Conservation (phyloP, 1,140 invertebrate genomes). For the Battus philenor region DNA sequence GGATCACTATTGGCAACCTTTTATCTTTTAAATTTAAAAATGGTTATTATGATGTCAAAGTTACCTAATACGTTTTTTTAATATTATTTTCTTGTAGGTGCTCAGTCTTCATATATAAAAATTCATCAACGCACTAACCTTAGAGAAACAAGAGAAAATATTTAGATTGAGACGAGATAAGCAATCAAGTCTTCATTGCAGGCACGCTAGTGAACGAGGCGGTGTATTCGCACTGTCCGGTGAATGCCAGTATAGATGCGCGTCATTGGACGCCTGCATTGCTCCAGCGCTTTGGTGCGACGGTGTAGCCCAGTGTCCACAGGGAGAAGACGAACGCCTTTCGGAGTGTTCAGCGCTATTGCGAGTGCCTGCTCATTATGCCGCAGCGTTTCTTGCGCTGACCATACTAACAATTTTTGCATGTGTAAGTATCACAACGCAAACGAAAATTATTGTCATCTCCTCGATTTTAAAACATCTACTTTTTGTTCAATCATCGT, state of each 20-base stretch:
- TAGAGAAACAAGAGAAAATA: too few species aligned
- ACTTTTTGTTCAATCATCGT: too few species aligned
- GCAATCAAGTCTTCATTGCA: slow-evolving; percentile 25
- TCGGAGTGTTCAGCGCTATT: slow-evolving; percentile 86
- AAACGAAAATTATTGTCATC: too few species aligned
- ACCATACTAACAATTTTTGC: slow-evolving; percentile 48
- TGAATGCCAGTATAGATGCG: slow-evolving; percentile 87
- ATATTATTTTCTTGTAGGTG: too few species aligned
- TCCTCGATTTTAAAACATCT: too few species aligned
- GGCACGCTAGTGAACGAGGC: slow-evolving; percentile 56
- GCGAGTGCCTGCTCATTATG: slow-evolving; percentile 83
- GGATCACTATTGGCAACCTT: too few species aligned
- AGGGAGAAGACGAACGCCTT: slow-evolving; percentile 90
- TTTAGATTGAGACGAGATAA: background rate
- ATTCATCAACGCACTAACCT: too few species aligned
- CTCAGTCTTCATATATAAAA: too few species aligned
- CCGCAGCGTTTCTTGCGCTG: slow-evolving; percentile 76
- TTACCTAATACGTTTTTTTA: too few species aligned
- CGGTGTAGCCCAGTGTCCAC: slow-evolving; percentile 89
- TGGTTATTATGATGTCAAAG: too few species aligned
- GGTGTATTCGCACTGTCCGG: slow-evolving; percentile 79
- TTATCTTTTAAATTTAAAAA: too few species aligned
- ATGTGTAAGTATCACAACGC: slow-evolving; percentile 46
- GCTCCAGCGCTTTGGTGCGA: slow-evolving; percentile 93
- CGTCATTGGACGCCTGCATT: slow-evolving; percentile 92